These are phyloP conservation scores for Nyctereutes procyonoides DNA, from an alignment of 2,113 vertebrate genomes.

Conservation along the genomic window DNA sequence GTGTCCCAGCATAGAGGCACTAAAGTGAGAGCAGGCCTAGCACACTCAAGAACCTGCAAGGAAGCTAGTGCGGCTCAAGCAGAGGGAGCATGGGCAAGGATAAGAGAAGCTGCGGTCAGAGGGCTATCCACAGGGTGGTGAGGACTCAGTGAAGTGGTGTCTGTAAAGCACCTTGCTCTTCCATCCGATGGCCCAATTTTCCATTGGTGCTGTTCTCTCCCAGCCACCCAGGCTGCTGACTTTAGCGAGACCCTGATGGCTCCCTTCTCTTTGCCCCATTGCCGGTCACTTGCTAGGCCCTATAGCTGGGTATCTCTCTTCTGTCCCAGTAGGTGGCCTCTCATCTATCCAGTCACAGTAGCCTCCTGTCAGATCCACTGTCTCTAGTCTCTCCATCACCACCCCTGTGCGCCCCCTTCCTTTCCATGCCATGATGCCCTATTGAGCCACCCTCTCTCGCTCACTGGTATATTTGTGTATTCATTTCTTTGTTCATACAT, in stretches of 20 bases:
- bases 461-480: slow-evolving; percentile 14
- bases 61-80: background rate
- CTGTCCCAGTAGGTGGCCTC: background rate
- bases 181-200: background rate
- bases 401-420: background rate
- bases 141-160: background rate
- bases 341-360: background rate
- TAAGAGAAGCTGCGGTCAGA: background rate
- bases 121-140: background rate
- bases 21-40: background rate
- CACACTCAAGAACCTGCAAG: background rate
- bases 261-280: background rate
- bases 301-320: background rate
- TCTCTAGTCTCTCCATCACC: background rate
- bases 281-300: background rate
- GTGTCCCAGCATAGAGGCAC: background rate
- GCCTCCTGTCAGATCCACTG: background rate
- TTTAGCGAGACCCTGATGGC: background rate
- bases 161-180: background rate
- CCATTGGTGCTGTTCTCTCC: background rate
- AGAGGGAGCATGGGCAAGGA: background rate
- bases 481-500: slow-evolving; percentile 44
- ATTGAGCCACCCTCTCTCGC: background rate
- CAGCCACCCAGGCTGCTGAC: background rate
- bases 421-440: background rate